Percentiles rank a stretch among this genome's conserved stretches.
These are phyloP conservation scores for Mactra quadrangularis DNA, from an alignment of 1,140 invertebrate species.

Conservation along the genomic window DNA sequence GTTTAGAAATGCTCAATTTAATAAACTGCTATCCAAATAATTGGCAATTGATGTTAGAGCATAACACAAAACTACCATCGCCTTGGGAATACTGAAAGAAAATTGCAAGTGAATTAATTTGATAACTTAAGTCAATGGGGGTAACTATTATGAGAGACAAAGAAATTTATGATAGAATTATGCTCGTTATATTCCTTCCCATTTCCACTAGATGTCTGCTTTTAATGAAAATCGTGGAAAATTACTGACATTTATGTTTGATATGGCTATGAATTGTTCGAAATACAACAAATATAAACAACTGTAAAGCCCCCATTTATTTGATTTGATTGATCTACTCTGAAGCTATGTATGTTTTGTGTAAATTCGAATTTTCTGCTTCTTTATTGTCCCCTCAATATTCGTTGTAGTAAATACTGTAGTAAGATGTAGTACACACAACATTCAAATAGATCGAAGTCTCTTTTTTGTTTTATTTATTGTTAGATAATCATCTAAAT, in stretches of 20 bases:
- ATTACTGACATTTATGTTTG: neutral
- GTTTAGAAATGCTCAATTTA: constrained; percentile 48
- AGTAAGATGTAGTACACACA: too few species aligned
- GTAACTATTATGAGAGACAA: constrained; percentile 34
- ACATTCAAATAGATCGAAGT: too few species aligned
- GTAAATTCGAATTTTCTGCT: too few species aligned
- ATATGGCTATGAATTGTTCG: neutral
- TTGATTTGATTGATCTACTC: too few species aligned
- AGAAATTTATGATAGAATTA: constrained; percentile 51
- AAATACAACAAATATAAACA: neutral
- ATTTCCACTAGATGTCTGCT: constrained; percentile 9
- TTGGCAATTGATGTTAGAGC: constrained; percentile 50
- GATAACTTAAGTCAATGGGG: constrained; percentile 51
- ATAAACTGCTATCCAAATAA: constrained; percentile 55
- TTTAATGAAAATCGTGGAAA: neutral
- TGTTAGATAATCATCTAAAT: too few species aligned
- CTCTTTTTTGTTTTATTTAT: too few species aligned
- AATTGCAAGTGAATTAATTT: constrained; percentile 62
- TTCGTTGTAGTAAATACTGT: too few species aligned
- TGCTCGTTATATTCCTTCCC: neutral
- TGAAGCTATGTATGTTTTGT: too few species aligned
- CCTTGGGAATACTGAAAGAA: constrained; percentile 54
- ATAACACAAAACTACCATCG: constrained; percentile 48
- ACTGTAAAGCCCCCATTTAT: too few species aligned
- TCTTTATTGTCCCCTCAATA: too few species aligned